Evolutionary conservation across 1,140 invertebrate genomes (phyloP).

Genomic region (Sinonovacula constricta): DNA sequence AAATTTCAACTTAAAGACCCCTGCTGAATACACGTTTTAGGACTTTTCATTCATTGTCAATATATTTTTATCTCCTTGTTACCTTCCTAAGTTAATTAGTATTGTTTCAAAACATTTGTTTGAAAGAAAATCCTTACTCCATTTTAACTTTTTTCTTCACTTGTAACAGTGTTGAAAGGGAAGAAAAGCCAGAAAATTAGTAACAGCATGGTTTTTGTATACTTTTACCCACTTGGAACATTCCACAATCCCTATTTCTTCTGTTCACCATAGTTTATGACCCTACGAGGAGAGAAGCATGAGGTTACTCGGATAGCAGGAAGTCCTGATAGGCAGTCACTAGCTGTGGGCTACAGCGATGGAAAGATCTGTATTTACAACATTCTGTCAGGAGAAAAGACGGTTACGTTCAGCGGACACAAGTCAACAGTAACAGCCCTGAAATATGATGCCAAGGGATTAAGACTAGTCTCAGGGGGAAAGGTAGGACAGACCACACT

Average conservation of each 20-base stretch:
- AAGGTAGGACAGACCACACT: conserved; percentile 82
- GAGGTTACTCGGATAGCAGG: conserved; percentile 86
- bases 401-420: conserved; percentile 93
- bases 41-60: neutral
- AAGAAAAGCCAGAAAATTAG: too few species aligned
- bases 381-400: conserved; percentile 82
- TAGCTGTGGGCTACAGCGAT: conserved; percentile 95
- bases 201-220: too few species aligned
- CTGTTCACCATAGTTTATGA: conserved; percentile 65
- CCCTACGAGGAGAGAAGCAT: conserved; percentile 85
- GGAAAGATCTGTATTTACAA: conserved; percentile 90
- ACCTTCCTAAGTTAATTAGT: too few species aligned
- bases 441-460: conserved; percentile 88
- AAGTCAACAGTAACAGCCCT: conserved; percentile 90
- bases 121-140: too few species aligned
- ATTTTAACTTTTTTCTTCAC: too few species aligned
- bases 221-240: too few species aligned
- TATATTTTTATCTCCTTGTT: too few species aligned
- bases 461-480: conserved; percentile 90
- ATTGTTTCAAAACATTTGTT: too few species aligned
- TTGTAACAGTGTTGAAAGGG: too few species aligned
- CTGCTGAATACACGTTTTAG: neutral
- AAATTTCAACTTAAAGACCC: neutral
- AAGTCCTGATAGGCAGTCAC: conserved; percentile 85
- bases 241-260: too few species aligned